Evolutionary conservation across 1,140 invertebrate species (phyloP), one percentile per base, ranked within the genome.

Genomic region (Solenopsis invicta): DNA sequence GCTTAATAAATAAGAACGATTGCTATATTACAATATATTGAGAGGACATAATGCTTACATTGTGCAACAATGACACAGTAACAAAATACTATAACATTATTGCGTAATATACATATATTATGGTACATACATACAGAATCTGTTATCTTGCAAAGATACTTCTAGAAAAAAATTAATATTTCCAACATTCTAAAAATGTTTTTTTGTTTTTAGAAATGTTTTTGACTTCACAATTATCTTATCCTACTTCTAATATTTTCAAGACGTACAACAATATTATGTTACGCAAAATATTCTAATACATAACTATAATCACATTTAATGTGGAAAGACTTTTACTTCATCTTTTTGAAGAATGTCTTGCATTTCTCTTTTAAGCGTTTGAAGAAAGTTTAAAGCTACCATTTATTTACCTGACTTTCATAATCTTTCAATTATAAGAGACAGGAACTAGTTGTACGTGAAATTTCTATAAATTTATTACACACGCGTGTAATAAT

Each of bases 41-140:
- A 21, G 13, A 59, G 13, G 21, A 59, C 16, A 76, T 29, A 61
- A 74, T 69, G 24, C 74, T 76, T 76, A 76, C 21, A 76, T 61
- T 64, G 12, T 48, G 24, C 24, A 48, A 62, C 18, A 64, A 77
- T 48, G 16, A n/a, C 1, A 24, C 61, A 48, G 9, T 59, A 59
- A 77, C 24, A 62, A 62, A 62, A 48, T 77, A 77, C 24, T 77
- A 50, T 76, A 45, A 61, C 41, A 64, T 77, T 21, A n/a, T 3
- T n/a, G 16, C 16, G 5, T 72, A 54, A 52, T 37, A 37, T 64
- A 29, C 16, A 45, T n/a, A 41, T 21, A 76, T 62, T 29, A 64
- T 50, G 21, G 4, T 45, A 64, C 29, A 77, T 77, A 64, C 37
- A 62, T 69, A 50, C 4, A 62, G 56, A 61, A 6, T 45, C 9